Conservation (phyloP, 1,140 invertebrate species). For the Bombus waltoni region DNA sequence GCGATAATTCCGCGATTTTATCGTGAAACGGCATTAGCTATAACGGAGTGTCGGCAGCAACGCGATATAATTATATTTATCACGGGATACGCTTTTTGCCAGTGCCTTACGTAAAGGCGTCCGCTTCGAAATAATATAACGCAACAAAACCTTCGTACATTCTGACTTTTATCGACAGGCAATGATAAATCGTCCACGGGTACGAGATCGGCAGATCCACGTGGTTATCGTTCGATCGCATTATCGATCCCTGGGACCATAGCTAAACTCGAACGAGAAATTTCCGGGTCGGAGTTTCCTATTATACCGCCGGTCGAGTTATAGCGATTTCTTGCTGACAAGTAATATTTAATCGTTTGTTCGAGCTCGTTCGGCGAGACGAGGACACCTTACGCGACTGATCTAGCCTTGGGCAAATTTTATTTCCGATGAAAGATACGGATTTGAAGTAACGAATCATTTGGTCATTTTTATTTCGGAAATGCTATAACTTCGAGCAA, state of each 20-base stretch:
- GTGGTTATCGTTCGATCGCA: slow-evolving; percentile 25
- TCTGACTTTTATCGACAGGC: slow-evolving; percentile 1
- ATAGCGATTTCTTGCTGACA: not conserved
- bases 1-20: slow-evolving; percentile 56
- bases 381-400: not conserved
- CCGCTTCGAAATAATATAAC: slow-evolving; percentile 20
- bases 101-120: not conserved
- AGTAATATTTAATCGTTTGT: slow-evolving; percentile 1
- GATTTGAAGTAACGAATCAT: not conserved
- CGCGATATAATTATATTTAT: slow-evolving; percentile 57
- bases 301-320: not conserved
- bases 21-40: slow-evolving; percentile 21
- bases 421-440: not conserved
- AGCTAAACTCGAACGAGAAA: not conserved
- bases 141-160: slow-evolving; percentile 15
- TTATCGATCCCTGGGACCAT: slow-evolving; percentile 43
- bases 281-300: slow-evolving; percentile 37
- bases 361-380: not conserved
- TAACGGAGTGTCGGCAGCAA: slow-evolving; percentile 44
- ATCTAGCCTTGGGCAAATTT: not conserved
- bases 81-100: slow-evolving; percentile 16
- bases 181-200: slow-evolving; percentile 39
- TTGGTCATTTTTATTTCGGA: not conserved
- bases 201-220: slow-evolving; percentile 35
- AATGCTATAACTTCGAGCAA: not conserved